Evolutionary conservation across 1,140 invertebrate species (phyloP), one percentile per base, ranked within the genome.

Genomic region (Penaeus chinensis): DNA sequence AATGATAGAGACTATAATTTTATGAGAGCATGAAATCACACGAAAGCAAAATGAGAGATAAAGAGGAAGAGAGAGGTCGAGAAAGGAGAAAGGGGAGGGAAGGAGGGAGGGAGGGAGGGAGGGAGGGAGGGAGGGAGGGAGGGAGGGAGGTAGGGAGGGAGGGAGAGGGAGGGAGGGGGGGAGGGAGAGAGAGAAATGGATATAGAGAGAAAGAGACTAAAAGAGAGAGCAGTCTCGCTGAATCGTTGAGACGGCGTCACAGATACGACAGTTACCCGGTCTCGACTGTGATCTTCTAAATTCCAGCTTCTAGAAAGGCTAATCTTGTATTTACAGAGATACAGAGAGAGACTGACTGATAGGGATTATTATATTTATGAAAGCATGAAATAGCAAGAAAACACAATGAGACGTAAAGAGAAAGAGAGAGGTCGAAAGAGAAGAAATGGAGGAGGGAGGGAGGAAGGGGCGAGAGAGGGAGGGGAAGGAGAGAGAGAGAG

Each of bases 11-110:
- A 54, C 11, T 54, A 54, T 0, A 42, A 42, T 42, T 5, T 4
- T 8, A 42, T 42, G 37, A 42, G 37, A 42, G 37, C 37, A 3
- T 42, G 37, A 42, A 42, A 42, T 0, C 7, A 37, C 37, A 8
- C 4, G 37, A 42, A 42, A 42, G 18, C 42, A 47, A n/a, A 0
- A 18, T 10, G 82, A 61, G 66, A 74, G 82, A 27, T 65, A 65
- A 47, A 60, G 82, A 61, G 66, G 37, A 24, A 65, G 82, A 74
- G 69, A 65, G 82, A 84, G 82, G 37, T 27, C 20, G 82, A 84
- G 82, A 37, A 32, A 74, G 42, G 24, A 47, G 22, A n/a, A 61
- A 32, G 1, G 66, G 61, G 47, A 84, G 62, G 61, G 22, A 65
- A 42, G 60, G n/a, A 74, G 61, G 27, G 18, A 84, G n/a, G 42